These are phyloP conservation scores for Ips typographus DNA, from an alignment of 1,140 invertebrate genomes.

Conservation along the genomic window DNA sequence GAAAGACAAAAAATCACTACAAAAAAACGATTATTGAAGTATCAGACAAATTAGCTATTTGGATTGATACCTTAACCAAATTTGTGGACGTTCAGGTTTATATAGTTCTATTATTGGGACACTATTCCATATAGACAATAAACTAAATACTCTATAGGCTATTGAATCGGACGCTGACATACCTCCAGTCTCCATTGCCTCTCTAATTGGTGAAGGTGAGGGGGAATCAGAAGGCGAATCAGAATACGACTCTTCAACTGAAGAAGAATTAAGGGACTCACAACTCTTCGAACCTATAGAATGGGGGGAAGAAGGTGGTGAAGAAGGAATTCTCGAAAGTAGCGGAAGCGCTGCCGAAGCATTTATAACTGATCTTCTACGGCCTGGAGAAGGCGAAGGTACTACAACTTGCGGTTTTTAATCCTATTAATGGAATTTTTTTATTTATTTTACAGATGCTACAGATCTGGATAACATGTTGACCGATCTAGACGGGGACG, in stretches of 20 bases:
- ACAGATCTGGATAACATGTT: slow-evolving; percentile 9
- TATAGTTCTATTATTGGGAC: slow-evolving; percentile 14
- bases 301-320: slow-evolving; percentile 16
- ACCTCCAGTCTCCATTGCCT: slow-evolving; percentile 31
- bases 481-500: slow-evolving; percentile 26
- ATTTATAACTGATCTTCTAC: slow-evolving; percentile 3
- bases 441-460: neutral
- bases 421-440: too few species aligned
- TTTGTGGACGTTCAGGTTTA: slow-evolving; percentile 41
- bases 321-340: neutral
- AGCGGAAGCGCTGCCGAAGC: neutral
- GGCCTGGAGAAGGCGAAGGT: slow-evolving; percentile 29
- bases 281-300: slow-evolving; percentile 10
- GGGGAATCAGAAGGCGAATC: slow-evolving; percentile 29
- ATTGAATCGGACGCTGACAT: slow-evolving; percentile 36
- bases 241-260: slow-evolving; percentile 23
- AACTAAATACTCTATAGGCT: slow-evolving; percentile 2
- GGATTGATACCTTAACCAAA: slow-evolving; percentile 42
- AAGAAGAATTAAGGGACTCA: slow-evolving; percentile 22
- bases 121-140: neutral
- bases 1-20: slow-evolving; percentile 37
- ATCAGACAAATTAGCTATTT: slow-evolving; percentile 41
- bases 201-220: slow-evolving; percentile 23
- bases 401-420: neutral
- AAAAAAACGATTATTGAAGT: slow-evolving; percentile 41